Conservation (phyloP, 2,797 vertebrate genomes). For the Moxostoma hubbsi region DNA sequence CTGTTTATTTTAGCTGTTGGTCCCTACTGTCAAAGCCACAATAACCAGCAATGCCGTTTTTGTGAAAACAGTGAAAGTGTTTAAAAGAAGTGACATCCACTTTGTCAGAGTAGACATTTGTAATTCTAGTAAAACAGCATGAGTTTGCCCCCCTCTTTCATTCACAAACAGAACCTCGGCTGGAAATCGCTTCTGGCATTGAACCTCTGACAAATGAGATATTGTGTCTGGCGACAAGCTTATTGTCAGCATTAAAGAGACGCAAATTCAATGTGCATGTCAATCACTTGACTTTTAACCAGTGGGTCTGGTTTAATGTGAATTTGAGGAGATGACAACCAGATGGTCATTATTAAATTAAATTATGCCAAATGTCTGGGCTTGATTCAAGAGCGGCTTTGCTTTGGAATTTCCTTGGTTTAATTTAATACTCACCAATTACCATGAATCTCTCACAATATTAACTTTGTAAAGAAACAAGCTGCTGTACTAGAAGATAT, state of each 20-base stretch:
- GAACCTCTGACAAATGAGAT: conserved; percentile 60
- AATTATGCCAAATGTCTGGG: conserved; percentile 16
- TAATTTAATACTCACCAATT: conserved; percentile 29
- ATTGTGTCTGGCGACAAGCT: conserved; percentile 57
- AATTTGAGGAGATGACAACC: conserved; percentile 52
- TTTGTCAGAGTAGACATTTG: conserved; percentile 46
- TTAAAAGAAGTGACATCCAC: conserved; percentile 59
- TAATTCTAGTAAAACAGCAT: conserved; percentile 46
- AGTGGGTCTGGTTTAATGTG: conserved; percentile 41
- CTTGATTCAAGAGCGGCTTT: conserved; percentile 1
- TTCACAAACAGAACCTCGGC: conserved; percentile 40
- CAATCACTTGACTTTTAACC: conserved; percentile 64
- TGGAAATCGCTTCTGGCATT: conserved; percentile 47
- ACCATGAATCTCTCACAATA: conserved; percentile 12
- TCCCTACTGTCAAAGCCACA: conserved; percentile 43
- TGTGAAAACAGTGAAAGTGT: conserved; percentile 36
- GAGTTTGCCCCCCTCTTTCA: conserved; percentile 40
- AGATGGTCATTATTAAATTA: conserved; percentile 54
- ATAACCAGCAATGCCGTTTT: conserved; percentile 25
- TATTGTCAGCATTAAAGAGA: conserved; percentile 54
- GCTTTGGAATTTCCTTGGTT: conserved; percentile 11
- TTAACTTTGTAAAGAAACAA: conserved; percentile 41
- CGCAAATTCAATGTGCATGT: conserved; percentile 58
- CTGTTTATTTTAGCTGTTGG: not conserved
- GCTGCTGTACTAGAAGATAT: not conserved